Evolutionary conservation across 2,113 vertebrate species (phyloP), one percentile per base, ranked within the genome.

Genomic region (Stegastes partitus): DNA sequence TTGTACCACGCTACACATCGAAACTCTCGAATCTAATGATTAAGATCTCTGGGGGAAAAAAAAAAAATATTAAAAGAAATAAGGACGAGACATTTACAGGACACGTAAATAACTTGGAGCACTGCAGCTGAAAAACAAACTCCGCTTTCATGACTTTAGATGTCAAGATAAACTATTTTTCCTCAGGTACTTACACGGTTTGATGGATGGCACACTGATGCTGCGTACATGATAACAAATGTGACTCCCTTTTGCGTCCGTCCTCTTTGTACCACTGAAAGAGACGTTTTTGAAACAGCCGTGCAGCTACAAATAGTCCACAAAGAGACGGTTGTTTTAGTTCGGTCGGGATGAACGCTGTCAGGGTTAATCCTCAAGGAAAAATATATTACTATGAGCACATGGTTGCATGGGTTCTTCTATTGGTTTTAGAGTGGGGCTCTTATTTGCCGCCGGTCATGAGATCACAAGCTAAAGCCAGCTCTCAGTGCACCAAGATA

Each of bases 151-250:
- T 51, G 68, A 72, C 67, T 84, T 23, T 28, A 22, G 23, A 63
- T 51, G 55, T 70, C 42, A 39, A 45, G 37, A 84, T 26, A 77
- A 61, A 62, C 6, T 2, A 15, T 42, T 54, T 74, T 51, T 71
- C 62, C 73, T 81, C n/a, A 59, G 76, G 77, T 74, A 45, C 53
- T 75, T 26, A 15, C 39, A 39, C 25, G 39, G 39, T 77, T 70
- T 85, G 72, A 87, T 62, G 64, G 68, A 74, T 77, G 34, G 51
- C 53, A 53, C 18, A 74, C 39, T 22, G 22, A 62, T 58, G 61
- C 25, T 68, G 87, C 77, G 82, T 69, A 49, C 28, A 77, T 78
- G 66, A 78, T 42, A 72, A 42, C 55, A 74, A 78, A 78, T 57
- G 74, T 37, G 56, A 26, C 57, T 73, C 71, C 58, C 61, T 10